Evolutionary conservation across 1,140 invertebrate genomes (phyloP).

Genomic region (Pachyrhynchus sulphureomaculatus): DNA sequence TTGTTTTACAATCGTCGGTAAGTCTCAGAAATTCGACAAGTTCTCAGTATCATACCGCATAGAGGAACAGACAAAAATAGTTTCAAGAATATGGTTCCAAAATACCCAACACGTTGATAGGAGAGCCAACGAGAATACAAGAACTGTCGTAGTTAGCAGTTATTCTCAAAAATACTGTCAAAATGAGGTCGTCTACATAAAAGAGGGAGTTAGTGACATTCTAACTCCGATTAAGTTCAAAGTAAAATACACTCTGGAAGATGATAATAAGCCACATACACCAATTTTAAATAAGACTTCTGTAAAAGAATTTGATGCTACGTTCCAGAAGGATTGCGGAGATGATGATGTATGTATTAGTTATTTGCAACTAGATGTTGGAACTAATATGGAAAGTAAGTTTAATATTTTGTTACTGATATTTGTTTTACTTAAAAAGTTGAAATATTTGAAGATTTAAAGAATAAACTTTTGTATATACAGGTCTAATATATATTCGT

Average conservation of each 20-base stretch:
- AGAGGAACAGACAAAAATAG: slow-evolving; percentile 34
- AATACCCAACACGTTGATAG: slow-evolving; percentile 37
- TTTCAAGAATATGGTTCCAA: slow-evolving; percentile 79
- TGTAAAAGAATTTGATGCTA: slow-evolving; percentile 76
- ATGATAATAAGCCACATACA: slow-evolving; percentile 73
- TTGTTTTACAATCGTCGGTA: slow-evolving; percentile 73
- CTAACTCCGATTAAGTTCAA: slow-evolving; percentile 83
- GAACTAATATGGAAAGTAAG: slow-evolving; percentile 37
- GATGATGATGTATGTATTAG: slow-evolving; percentile 87
- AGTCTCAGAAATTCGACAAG: slow-evolving; percentile 18
- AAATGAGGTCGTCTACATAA: slow-evolving; percentile 76
- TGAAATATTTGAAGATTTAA: too few relatives aligned
- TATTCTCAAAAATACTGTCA: slow-evolving; percentile 59
- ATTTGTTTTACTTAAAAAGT: too few relatives aligned
- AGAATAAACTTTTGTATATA: too few relatives aligned
- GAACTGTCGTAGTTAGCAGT: slow-evolving; percentile 21
- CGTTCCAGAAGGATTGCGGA: slow-evolving; percentile 92
- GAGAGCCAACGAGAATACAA: slow-evolving; percentile 14
- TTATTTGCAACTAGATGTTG: slow-evolving; percentile 71
- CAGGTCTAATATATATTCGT: too few relatives aligned
- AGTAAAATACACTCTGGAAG: slow-evolving; percentile 78
- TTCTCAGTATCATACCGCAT: slow-evolving; percentile 39
- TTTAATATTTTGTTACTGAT: neutral
- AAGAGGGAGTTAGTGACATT: slow-evolving; percentile 81
- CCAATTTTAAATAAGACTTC: slow-evolving; percentile 89